These are phyloP conservation scores for Cheilosia variabilis DNA, from an alignment of 2,888 invertebrate genomes.

Conservation along the genomic window DNA sequence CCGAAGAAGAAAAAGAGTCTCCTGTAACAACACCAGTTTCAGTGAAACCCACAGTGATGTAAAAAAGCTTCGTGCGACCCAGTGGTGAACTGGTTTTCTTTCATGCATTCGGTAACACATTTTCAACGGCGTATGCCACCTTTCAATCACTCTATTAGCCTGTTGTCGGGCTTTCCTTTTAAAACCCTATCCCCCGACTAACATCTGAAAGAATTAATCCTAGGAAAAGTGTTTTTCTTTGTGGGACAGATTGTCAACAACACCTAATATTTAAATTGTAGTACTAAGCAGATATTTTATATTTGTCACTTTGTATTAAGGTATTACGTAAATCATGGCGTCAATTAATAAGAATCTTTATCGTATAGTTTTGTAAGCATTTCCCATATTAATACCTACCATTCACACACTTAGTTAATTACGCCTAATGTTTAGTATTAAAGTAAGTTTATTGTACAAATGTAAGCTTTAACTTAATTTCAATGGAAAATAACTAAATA, in stretches of 20 bases:
- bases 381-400: neutral
- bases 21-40: no score
- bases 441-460: conserved; percentile 1
- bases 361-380: neutral
- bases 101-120: no score
- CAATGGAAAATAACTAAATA: neutral
- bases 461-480: conserved; percentile 6
- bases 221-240: neutral
- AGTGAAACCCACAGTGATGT: no score
- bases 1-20: no score
- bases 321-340: neutral
- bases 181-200: no score
- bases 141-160: no score
- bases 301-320: neutral
- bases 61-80: no score
- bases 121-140: no score
- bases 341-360: conserved; percentile 23
- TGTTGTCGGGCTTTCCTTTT: no score
- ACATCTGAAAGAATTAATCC: no score
- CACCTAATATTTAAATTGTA: no score
- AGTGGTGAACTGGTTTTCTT: no score
- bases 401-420: neutral
- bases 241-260: conserved; percentile 8
- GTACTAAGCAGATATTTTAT: neutral
- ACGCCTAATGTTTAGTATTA: neutral